These are phyloP conservation scores for Zootoca vivipara DNA, from an alignment of 2,113 vertebrate genomes.

Conservation along the genomic window DNA sequence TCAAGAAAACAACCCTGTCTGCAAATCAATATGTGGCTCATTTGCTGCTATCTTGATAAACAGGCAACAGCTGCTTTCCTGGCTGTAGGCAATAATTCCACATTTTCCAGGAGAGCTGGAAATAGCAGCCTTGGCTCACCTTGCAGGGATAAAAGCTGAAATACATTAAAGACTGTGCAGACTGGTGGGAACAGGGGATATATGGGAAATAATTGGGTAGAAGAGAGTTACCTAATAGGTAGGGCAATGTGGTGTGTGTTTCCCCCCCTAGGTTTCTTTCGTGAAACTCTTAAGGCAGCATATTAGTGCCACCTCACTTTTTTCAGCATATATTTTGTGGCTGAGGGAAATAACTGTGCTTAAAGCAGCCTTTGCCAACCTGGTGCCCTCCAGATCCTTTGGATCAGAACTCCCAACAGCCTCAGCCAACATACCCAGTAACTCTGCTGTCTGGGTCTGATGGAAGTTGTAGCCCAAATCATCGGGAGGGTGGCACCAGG, in stretches of 20 bases:
- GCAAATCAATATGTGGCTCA: conserved; percentile 1
- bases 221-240: background rate
- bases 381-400: no score
- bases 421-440: no score
- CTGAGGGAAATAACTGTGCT: background rate
- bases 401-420: no score
- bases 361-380: background rate
- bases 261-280: background rate
- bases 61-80: conserved; percentile 19
- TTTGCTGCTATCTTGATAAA: background rate
- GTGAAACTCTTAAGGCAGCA: background rate
- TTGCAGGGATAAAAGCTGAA: conserved; percentile 9
- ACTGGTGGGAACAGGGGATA: background rate
- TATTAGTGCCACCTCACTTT: background rate
- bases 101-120: conserved; percentile 10
- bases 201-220: background rate
- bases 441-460: no score
- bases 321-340: background rate
- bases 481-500: no score
- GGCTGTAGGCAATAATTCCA: conserved; percentile 13
- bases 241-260: background rate
- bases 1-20: background rate
- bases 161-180: background rate
- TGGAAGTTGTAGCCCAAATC: no score
- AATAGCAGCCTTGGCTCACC: conserved; percentile 15